phyloP scores from a whole-genome alignment of 2,888 invertebrate genomes.

The Drosophila dives region DNA sequence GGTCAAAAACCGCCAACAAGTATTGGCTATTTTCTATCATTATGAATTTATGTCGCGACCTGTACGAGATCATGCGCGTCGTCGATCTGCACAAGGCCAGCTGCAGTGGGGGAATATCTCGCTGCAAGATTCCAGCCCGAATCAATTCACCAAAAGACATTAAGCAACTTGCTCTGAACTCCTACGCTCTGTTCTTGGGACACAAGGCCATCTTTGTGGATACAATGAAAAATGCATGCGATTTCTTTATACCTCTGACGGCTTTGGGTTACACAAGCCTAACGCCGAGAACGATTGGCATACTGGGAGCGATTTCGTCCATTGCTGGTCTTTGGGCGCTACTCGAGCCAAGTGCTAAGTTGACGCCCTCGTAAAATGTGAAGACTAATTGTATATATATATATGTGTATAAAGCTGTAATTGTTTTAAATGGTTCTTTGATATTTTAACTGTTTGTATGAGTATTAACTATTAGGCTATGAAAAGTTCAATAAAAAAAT shows the following conservation, averaged over 20 bases:
- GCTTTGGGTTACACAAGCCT: constrained; percentile 91
- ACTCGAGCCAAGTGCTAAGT: constrained; percentile 91
- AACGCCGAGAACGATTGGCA: constrained; percentile 91
- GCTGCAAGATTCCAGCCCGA: constrained; percentile 66
- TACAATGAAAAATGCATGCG: constrained; percentile 93
- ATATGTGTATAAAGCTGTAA: constrained; percentile 11
- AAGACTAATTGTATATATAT: constrained; percentile 24
- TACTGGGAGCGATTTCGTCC: constrained; percentile 93
- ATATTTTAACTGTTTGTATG: constrained; percentile 40
- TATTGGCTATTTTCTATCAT: constrained; percentile 94
- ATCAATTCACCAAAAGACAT: constrained; percentile 73
- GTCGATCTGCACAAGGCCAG: constrained; percentile 86
- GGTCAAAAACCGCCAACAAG: constrained; percentile 90
- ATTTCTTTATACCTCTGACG: constrained; percentile 93
- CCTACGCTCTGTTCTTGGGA: constrained; percentile 73
- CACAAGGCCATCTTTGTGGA: constrained; percentile 91
- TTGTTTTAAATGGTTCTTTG: constrained; percentile 27
- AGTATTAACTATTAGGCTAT: constrained; percentile 36
- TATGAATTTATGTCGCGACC: constrained; percentile 92
- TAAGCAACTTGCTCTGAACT: constrained; percentile 70
- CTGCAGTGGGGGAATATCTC: constrained; percentile 82
- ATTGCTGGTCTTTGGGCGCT: constrained; percentile 91
- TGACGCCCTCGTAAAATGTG: constrained; percentile 86
- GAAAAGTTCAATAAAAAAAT: constrained; percentile 8
- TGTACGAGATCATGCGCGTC: constrained; percentile 92